phyloP scores from a whole-genome alignment of 2,888 invertebrate species.

The Drosophila koepferae region DNA sequence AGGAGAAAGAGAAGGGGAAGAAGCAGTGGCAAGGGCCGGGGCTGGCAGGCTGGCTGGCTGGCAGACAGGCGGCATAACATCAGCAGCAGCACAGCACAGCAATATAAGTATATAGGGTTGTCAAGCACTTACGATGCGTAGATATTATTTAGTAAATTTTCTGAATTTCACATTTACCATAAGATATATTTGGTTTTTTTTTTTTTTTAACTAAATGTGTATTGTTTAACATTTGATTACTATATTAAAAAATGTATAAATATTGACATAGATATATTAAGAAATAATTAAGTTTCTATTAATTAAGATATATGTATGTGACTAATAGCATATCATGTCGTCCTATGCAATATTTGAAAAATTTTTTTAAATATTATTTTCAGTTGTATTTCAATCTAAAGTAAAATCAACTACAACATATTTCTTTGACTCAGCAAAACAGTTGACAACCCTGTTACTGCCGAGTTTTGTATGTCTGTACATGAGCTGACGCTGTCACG shows the following conservation, averaged over 20 bases:
- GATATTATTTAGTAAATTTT: constrained; percentile 6
- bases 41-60: constrained; percentile 65
- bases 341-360: background rate
- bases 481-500: constrained; percentile 78
- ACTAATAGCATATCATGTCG: too few relatives aligned
- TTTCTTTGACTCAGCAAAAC: background rate
- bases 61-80: constrained; percentile 81
- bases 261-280: too few relatives aligned
- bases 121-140: constrained; percentile 29
- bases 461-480: constrained; percentile 76
- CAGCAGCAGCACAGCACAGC: constrained; percentile 62
- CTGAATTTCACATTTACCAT: background rate
- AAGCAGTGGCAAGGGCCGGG: constrained; percentile 28
- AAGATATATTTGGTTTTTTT: background rate
- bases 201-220: background rate
- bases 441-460: constrained; percentile 70
- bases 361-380: background rate
- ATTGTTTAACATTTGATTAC: too few relatives aligned
- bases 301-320: too few relatives aligned
- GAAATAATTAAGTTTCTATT: too few relatives aligned
- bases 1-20: constrained; percentile 24
- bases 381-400: background rate
- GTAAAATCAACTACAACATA: background rate
- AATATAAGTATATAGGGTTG: constrained; percentile 67
- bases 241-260: too few relatives aligned